Conservation (phyloP, 1,140 invertebrate species). For the Pseudomyrmex concolor region DNA sequence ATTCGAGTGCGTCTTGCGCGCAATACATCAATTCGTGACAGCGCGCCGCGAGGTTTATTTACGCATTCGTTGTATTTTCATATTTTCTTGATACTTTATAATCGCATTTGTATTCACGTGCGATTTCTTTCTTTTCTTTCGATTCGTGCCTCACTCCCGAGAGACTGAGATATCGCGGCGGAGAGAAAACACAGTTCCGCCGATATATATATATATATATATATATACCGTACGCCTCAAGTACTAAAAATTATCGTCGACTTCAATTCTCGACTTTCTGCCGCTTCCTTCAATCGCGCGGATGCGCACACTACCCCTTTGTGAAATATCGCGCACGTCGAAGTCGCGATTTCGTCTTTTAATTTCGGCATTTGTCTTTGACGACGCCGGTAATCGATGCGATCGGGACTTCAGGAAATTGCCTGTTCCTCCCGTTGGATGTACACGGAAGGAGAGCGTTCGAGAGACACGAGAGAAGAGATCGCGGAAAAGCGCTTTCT, state of each 20-base stretch:
- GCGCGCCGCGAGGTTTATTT: too few species aligned
- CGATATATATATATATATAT: too few species aligned
- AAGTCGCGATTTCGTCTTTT: constrained; percentile 61
- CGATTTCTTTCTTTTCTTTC: background rate
- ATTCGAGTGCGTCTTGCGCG: background rate
- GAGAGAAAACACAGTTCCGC: background rate
- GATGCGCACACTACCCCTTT: background rate
- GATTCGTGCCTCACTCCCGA: too few species aligned
- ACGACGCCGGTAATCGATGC: constrained; percentile 48
- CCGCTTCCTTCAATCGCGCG: background rate
- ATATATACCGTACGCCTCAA: too few species aligned
- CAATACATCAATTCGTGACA: background rate
- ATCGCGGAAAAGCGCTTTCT: background rate
- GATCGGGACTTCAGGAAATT: constrained; percentile 61
- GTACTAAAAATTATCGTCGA: constrained; percentile 22
- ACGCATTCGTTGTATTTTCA: background rate
- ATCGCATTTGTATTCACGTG: background rate
- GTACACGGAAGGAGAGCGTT: constrained; percentile 21
- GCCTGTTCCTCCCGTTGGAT: constrained; percentile 45
- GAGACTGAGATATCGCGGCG: background rate
- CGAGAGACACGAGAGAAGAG: constrained; percentile 16
- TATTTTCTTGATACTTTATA: background rate
- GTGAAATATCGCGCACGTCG: constrained; percentile 40
- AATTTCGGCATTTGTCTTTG: constrained; percentile 72
- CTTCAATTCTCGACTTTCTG: background rate